Evolutionary conservation across 1,140 invertebrate genomes (phyloP).

Genomic region (Papilio polyxenes): DNA sequence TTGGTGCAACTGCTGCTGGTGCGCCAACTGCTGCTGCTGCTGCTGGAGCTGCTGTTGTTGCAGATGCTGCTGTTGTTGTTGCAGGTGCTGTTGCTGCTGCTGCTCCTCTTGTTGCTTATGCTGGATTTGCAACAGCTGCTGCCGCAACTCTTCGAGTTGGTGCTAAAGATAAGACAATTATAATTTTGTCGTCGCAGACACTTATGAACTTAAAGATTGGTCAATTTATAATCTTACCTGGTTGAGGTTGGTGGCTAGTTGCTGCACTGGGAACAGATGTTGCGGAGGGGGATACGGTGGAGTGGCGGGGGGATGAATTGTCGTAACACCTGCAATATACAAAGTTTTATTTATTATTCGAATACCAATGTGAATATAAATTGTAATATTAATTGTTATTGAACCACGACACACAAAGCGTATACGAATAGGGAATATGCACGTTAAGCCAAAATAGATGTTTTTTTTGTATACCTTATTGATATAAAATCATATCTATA

Average conservation of each 20-base stretch:
- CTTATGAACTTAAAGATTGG: not conserved
- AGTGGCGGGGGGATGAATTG: conserved; percentile 63
- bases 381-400: not conserved
- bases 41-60: conserved; percentile 55
- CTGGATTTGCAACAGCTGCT: conserved; percentile 52
- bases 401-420: not conserved
- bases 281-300: conserved; percentile 73
- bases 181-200: not conserved
- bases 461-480: too few species aligned
- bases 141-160: conserved; percentile 56
- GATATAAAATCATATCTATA: too few species aligned
- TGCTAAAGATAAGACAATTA: conserved; percentile 44
- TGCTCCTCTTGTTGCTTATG: conserved; percentile 60
- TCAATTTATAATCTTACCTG: conserved; percentile 53
- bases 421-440: not conserved
- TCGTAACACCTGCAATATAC: conserved; percentile 57
- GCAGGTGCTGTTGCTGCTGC: conserved; percentile 46
- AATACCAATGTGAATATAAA: not conserved
- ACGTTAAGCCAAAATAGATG: too few species aligned
- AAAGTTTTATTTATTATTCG: not conserved
- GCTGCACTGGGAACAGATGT: conserved; percentile 68
- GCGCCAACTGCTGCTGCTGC: conserved; percentile 58
- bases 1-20: conserved; percentile 67
- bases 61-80: conserved; percentile 54
- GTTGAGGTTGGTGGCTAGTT: conserved; percentile 64